phyloP scores from a whole-genome alignment of 2,113 vertebrate species.

The Patagioenas fasciata region DNA sequence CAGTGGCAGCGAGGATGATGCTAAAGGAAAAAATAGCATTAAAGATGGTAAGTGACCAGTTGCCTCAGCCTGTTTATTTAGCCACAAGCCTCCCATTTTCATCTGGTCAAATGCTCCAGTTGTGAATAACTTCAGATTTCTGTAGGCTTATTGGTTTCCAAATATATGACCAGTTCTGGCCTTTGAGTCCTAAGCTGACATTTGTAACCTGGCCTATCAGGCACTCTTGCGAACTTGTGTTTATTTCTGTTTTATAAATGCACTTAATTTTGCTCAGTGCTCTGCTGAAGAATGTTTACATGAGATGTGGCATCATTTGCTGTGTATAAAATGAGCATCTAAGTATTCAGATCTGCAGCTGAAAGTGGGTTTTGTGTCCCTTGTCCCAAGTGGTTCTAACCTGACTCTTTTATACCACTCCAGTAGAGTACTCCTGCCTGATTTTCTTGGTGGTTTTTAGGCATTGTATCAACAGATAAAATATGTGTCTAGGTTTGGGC shows the following conservation, averaged over 20 bases:
- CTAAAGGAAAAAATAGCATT: constrained; percentile 72
- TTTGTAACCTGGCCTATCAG: neutral
- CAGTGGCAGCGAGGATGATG: constrained; percentile 84
- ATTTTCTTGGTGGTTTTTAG: neutral
- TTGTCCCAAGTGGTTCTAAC: neutral
- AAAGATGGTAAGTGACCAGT: constrained; percentile 84
- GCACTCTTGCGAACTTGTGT: neutral
- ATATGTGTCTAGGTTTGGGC: neutral
- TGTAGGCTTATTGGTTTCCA: neutral
- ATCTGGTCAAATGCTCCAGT: neutral
- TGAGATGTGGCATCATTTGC: neutral
- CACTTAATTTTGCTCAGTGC: neutral
- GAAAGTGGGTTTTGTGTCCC: neutral
- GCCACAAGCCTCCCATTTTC: neutral
- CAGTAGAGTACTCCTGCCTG: neutral
- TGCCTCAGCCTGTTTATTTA: neutral
- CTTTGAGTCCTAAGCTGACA: neutral
- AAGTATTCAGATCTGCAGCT: neutral
- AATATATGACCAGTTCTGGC: neutral
- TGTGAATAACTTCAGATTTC: neutral
- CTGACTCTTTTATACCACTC: neutral
- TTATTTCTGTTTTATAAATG: neutral
- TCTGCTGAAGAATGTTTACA: neutral
- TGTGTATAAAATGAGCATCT: neutral
- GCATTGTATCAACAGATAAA: neutral